Conservation (phyloP, 1,140 invertebrate genomes). For the Procambarus virginalis region DNA sequence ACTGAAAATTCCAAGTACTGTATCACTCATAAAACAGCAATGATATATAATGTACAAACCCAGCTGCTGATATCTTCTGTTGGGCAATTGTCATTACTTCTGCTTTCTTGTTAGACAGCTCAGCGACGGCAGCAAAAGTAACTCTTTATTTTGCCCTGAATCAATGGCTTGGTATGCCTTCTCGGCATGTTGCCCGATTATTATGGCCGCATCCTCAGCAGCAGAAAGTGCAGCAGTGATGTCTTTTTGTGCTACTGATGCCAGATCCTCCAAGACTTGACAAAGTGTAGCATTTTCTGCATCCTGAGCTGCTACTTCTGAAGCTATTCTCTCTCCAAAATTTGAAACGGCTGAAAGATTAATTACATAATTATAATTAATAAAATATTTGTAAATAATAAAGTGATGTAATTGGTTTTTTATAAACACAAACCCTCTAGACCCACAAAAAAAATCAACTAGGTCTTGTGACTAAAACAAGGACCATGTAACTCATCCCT, state of each 20-base stretch:
- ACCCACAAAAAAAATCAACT: no score
- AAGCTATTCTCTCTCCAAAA: constrained; percentile 46
- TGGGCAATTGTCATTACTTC: constrained; percentile 44
- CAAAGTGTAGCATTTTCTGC: constrained; percentile 54
- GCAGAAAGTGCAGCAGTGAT: constrained; percentile 42
- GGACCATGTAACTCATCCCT: no score
- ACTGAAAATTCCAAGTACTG: no score
- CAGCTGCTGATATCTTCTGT: constrained; percentile 36
- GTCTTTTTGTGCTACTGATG: constrained; percentile 27
- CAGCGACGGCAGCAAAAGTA: constrained; percentile 44
- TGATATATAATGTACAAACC: constrained; percentile 13
- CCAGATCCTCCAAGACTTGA: constrained; percentile 31
- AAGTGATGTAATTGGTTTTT: neutral
- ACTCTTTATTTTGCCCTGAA: constrained; percentile 41
- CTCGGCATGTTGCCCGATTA: constrained; percentile 49
- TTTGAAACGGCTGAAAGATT: constrained; percentile 10
- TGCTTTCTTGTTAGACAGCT: constrained; percentile 34
- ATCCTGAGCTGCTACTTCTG: constrained; percentile 37
- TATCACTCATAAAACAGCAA: neutral
- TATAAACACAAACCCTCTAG: neutral
- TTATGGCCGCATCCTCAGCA: constrained; percentile 52
- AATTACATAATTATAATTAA: neutral
- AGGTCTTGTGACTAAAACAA: no score
- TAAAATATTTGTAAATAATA: neutral
- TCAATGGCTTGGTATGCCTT: constrained; percentile 62